phyloP scores from a whole-genome alignment of 1,140 invertebrate genomes.

The Tetragnatha versicolor region DNA sequence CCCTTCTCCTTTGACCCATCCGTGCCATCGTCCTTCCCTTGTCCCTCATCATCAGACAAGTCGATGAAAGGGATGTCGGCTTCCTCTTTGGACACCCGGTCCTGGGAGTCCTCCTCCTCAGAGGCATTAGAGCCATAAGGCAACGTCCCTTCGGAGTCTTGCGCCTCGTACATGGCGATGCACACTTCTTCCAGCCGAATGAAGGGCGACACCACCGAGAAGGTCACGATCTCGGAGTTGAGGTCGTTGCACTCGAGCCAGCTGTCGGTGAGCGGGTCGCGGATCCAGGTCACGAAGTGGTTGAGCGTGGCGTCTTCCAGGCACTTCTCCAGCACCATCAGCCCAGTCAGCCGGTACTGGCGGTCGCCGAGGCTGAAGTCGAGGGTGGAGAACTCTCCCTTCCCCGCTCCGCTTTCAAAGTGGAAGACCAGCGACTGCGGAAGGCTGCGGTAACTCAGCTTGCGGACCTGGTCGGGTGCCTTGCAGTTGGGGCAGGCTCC shows the following conservation, averaged over 20 bases:
- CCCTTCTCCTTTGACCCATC: not conserved
- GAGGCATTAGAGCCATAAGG: not conserved
- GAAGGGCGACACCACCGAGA: not conserved
- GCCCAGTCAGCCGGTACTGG: slow-evolving; percentile 13
- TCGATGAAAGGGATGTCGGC: not conserved
- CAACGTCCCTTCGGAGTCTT: slow-evolving; percentile 15
- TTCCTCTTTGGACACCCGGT: not conserved
- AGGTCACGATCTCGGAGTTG: not conserved
- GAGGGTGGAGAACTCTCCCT: not conserved
- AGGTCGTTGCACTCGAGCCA: slow-evolving; percentile 39
- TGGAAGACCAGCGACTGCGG: slow-evolving; percentile 34
- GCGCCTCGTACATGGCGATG: slow-evolving; percentile 23
- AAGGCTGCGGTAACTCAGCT: not conserved
- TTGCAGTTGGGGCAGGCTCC: slow-evolving; percentile 4
- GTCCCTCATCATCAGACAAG: not conserved
- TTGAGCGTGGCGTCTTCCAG: not conserved
- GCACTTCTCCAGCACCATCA: slow-evolving; percentile 9
- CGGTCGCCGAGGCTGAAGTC: slow-evolving; percentile 13
- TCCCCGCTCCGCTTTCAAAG: slow-evolving; percentile 40
- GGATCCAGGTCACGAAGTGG: slow-evolving; percentile 38
- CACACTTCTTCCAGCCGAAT: not conserved
- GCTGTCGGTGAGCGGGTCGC: not conserved
- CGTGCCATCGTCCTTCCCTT: not conserved
- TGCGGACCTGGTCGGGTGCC: not conserved
- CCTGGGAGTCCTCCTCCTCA: too few relatives aligned